A percentile compares a stretch with the other conserved stretches of the same genome.
Evolutionary conservation across 2,797 vertebrate species (phyloP).

Genomic region (Sebastes trivittatus): DNA sequence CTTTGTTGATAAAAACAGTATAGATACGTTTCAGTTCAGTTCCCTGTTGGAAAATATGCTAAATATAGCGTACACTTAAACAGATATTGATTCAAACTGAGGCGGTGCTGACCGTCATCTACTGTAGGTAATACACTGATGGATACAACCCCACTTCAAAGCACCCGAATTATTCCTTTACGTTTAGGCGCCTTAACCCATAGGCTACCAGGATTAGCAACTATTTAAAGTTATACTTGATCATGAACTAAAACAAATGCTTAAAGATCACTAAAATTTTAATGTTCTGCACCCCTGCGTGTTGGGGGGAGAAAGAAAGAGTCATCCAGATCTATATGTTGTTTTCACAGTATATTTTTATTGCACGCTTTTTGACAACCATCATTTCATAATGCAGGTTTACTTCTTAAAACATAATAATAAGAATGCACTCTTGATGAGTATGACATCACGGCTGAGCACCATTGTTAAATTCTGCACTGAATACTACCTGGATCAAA

Average conservation of each 20-base stretch:
- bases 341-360: conserved; percentile 47
- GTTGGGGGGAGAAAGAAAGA: not conserved
- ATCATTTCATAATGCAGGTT: conserved; percentile 23
- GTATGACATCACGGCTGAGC: conserved; percentile 5
- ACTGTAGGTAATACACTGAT: no score
- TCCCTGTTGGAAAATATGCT: no score
- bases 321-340: not conserved
- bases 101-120: no score
- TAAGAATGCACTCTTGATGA: conserved; percentile 21
- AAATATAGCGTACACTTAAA: no score
- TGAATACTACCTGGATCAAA: conserved; percentile 7
- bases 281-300: not conserved
- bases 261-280: not conserved
- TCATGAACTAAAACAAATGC: not conserved
- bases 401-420: conserved; percentile 1
- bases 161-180: no score
- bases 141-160: no score
- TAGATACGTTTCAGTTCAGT: no score
- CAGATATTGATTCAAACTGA: no score
- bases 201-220: not conserved
- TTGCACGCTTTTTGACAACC: conserved; percentile 43
- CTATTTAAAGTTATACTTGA: not conserved
- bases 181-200: not conserved
- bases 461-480: conserved; percentile 27
- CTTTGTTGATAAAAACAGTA: no score